Percentiles rank a stretch among this genome's conserved stretches.
Conservation (phyloP, 1,140 invertebrate species). For the Nixonia krombeini region DNA sequence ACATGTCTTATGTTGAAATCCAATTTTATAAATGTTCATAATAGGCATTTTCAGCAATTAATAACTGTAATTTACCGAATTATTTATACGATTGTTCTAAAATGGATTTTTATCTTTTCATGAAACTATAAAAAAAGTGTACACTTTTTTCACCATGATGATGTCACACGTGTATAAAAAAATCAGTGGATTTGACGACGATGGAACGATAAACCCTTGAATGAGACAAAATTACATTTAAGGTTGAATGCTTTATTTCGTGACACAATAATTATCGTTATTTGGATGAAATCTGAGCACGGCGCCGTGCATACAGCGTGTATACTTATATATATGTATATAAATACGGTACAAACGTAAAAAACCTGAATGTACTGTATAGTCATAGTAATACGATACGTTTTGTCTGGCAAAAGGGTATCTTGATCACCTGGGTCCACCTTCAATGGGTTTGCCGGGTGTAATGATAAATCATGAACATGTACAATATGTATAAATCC, state of each 20-base stretch:
- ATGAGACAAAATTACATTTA: constrained; percentile 6
- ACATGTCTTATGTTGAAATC: no score
- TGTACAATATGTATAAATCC: constrained; percentile 50
- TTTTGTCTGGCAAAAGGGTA: constrained; percentile 15
- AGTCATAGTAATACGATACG: constrained; percentile 38
- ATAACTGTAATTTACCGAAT: no score
- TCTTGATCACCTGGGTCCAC: constrained; percentile 4
- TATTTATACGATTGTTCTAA: no score
- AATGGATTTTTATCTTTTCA: no score
- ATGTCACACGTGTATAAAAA: no score
- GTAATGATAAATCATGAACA: constrained; percentile 21
- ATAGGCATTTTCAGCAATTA: no score
- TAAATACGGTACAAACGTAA: constrained; percentile 67
- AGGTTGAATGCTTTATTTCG: constrained; percentile 56
- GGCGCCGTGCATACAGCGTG: not conserved
- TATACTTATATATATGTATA: constrained; percentile 35
- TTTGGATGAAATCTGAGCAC: constrained; percentile 38
- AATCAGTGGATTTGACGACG: no score
- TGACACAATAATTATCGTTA: constrained; percentile 60
- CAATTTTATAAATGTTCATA: no score
- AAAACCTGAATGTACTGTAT: constrained; percentile 63
- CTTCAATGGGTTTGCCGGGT: constrained; percentile 14
- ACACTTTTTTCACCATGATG: no score
- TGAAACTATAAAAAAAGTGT: no score
- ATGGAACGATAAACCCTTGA: no score